Conservation (phyloP, 2,797 vertebrate species). For the Amphiprion clarkii region DNA sequence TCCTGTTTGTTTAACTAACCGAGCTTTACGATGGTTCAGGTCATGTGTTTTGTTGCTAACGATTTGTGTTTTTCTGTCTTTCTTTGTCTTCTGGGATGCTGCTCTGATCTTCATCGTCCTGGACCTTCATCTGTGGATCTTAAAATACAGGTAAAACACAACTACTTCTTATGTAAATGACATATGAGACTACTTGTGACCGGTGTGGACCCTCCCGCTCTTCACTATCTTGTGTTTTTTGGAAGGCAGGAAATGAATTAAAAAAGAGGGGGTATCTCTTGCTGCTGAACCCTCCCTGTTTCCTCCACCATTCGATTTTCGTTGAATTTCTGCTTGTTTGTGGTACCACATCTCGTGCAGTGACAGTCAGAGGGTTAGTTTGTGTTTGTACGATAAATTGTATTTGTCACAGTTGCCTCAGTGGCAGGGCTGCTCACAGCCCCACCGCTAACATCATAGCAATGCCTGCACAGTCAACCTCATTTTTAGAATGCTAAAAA, state of each 20-base stretch:
- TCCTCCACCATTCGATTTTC: too few relatives aligned
- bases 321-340: not conserved
- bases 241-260: not conserved
- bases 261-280: not conserved
- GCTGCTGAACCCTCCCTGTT: not conserved
- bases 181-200: not conserved
- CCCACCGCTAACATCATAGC: constrained; percentile 27
- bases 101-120: not conserved
- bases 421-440: constrained; percentile 26
- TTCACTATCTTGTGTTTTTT: not conserved
- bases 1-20: not conserved
- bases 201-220: too few relatives aligned
- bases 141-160: not conserved
- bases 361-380: too few relatives aligned
- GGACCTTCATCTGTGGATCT: not conserved
- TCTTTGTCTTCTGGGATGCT: not conserved
- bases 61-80: not conserved
- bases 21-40: too few relatives aligned
- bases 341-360: too few relatives aligned
- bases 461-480: not conserved
- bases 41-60: not conserved
- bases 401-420: constrained; percentile 13
- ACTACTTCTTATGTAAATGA: not conserved
- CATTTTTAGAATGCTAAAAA: constrained; percentile 27
- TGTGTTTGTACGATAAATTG: constrained; percentile 3